phyloP scores from a whole-genome alignment of 2,888 invertebrate species.

The Minunthozetes semirufus region DNA sequence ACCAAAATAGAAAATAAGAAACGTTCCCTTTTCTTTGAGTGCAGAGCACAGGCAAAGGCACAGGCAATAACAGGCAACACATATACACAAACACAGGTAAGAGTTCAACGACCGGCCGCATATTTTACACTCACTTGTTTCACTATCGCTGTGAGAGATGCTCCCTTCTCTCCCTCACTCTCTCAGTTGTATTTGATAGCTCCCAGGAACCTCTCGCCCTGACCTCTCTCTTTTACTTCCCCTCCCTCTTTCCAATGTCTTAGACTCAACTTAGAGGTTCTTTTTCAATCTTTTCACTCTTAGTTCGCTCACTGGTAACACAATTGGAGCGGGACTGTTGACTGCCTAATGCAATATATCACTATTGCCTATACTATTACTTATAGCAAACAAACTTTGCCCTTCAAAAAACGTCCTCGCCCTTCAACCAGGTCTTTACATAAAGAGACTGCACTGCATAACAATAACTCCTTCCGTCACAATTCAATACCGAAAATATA shows the following conservation, averaged over 20 bases:
- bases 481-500: not conserved
- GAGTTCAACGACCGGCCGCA: constrained; percentile 22
- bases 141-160: constrained; percentile 11
- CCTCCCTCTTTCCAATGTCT: too few species aligned
- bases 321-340: constrained; percentile 20
- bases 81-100: too few species aligned
- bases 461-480: constrained; percentile 23
- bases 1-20: not conserved
- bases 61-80: not conserved
- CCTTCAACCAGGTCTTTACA: not conserved
- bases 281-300: constrained; percentile 19
- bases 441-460: constrained; percentile 1
- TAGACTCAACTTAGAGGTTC: not conserved
- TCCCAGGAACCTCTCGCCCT: not conserved
- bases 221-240: constrained; percentile 27
- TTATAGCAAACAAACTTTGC: not conserved
- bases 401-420: constrained; percentile 14
- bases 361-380: not conserved
- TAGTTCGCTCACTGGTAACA: constrained; percentile 23
- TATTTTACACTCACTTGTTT: constrained; percentile 22
- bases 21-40: not conserved
- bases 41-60: not conserved
- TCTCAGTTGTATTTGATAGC: not conserved
- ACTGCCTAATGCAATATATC: not conserved
- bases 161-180: not conserved